Evolutionary conservation across 53 echinoderm and acorn worm species (phyloP).

Genomic region (Zoroaster sp.): DNA sequence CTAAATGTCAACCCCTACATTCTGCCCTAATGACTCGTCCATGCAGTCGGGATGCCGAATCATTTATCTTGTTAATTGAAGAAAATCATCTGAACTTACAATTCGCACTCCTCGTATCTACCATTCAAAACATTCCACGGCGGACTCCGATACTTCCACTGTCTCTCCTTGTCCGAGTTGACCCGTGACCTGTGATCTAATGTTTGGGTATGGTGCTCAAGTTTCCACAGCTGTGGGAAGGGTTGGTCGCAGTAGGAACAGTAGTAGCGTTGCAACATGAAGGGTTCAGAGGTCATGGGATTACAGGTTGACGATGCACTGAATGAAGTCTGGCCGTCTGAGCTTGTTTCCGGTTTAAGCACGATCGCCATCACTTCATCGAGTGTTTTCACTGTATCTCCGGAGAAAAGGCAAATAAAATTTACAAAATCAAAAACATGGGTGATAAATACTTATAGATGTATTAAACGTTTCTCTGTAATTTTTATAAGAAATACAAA

Average conservation of each 20-base stretch:
- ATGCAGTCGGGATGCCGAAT: neutral
- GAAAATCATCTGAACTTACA: constrained; percentile 42
- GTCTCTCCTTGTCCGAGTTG: constrained; percentile 85
- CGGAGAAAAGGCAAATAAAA: neutral
- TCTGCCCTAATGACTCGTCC: neutral
- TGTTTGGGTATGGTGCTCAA: constrained; percentile 70
- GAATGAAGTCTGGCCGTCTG: neutral
- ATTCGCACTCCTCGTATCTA: constrained; percentile 60
- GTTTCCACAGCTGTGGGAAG: constrained; percentile 61
- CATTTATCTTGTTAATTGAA: too few relatives aligned
- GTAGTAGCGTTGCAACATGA: constrained; percentile 28
- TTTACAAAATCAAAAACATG: neutral
- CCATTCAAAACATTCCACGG: constrained; percentile 81
- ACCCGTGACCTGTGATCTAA: constrained; percentile 72
- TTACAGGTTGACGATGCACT: neutral
- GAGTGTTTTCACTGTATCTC: constrained; percentile 57
- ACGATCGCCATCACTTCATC: constrained; percentile 59
- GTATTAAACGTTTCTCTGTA: too few relatives aligned
- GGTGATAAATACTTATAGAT: too few relatives aligned
- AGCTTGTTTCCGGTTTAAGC: neutral
- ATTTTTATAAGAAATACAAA: too few relatives aligned
- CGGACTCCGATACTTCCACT: constrained; percentile 85
- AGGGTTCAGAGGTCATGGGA: constrained; percentile 6
- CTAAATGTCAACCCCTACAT: too few relatives aligned
- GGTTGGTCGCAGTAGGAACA: constrained; percentile 80